phyloP scores from a whole-genome alignment of 1,140 invertebrate genomes.

The Cotesia glomerata region DNA sequence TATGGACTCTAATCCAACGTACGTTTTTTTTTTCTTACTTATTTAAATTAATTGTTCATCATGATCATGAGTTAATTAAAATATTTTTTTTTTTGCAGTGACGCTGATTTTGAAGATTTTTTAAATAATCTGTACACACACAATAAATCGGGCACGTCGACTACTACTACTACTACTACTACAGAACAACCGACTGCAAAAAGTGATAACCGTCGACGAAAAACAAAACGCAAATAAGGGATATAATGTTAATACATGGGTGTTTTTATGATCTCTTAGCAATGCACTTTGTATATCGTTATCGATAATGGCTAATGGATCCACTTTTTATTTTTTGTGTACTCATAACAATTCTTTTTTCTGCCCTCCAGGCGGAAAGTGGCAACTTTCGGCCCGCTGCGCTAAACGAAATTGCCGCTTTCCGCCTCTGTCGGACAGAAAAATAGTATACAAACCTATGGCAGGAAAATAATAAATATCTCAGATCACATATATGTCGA shows the following conservation, averaged over 20 bases:
- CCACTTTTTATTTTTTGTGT: background rate
- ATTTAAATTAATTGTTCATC: constrained; percentile 25
- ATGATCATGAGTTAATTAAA: too few species aligned
- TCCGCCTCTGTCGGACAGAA: too few species aligned
- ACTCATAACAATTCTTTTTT: background rate
- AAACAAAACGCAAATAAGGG: constrained; percentile 62
- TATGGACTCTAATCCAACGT: constrained; percentile 53
- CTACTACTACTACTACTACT: constrained; percentile 22
- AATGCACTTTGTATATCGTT: constrained; percentile 5
- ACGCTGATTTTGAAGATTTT: constrained; percentile 70
- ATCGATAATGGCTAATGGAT: constrained; percentile 11
- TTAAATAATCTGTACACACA: constrained; percentile 68
- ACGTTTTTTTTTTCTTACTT: constrained; percentile 2
- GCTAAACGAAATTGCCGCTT: too few species aligned
- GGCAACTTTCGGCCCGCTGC: too few species aligned
- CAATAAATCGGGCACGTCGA: constrained; percentile 52
- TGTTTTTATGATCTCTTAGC: constrained; percentile 24
- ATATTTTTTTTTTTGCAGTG: constrained; percentile 54
- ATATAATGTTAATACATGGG: constrained; percentile 19
- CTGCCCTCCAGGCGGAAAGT: too few species aligned
- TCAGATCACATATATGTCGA: too few species aligned
- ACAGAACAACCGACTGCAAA: constrained; percentile 36
- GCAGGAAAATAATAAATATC: too few species aligned
- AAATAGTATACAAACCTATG: too few species aligned
- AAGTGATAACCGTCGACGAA: constrained; percentile 56